Conservation (phyloP, 2,113 vertebrate species). For the Elgaria multicarinata region DNA sequence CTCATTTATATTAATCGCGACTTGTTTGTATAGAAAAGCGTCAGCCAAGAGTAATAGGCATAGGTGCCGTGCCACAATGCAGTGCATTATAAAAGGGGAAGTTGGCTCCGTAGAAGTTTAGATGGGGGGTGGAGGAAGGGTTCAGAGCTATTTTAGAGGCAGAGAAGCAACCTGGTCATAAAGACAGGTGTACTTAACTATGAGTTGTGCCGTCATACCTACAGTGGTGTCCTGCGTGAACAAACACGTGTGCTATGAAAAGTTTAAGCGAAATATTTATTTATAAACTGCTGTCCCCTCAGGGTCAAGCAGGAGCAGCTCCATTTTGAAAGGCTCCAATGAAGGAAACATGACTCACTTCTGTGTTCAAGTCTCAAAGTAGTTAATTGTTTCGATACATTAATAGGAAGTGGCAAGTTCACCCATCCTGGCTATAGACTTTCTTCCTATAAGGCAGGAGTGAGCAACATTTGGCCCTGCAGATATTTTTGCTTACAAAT, state of each 20-base stretch:
- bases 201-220: background rate
- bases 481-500: no score
- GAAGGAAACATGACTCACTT: no score
- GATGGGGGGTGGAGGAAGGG: background rate
- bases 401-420: no score
- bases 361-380: no score
- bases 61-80: conserved; percentile 24
- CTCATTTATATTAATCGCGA: conserved; percentile 87
- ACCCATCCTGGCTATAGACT: no score
- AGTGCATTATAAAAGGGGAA: background rate
- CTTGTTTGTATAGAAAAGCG: conserved; percentile 75
- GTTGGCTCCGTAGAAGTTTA: conserved; percentile 14
- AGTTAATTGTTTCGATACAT: no score
- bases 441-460: no score
- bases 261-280: background rate
- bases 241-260: background rate
- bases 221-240: background rate
- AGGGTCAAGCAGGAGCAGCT: background rate
- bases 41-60: conserved; percentile 41
- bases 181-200: background rate
- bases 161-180: background rate
- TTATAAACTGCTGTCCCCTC: background rate
- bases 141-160: background rate
- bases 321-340: no score
- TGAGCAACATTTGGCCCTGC: no score